Conservation (phyloP, 1,140 invertebrate genomes). For the Brachionus paranguensis region DNA sequence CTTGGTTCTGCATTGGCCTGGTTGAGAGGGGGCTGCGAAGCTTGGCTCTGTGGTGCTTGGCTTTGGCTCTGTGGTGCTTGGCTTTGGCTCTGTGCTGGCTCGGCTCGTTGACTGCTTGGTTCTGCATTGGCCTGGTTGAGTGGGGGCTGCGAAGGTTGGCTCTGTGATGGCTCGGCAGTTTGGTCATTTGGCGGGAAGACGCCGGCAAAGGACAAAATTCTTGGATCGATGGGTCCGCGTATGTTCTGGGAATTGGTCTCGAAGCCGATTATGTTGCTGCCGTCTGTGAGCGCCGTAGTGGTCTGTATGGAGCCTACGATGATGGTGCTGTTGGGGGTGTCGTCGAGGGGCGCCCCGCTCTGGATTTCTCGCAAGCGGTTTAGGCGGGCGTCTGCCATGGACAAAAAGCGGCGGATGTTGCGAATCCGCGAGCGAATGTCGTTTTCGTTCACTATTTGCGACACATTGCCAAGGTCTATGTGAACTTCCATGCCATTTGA, state of each 20-base stretch:
- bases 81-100: background rate
- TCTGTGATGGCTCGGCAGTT: background rate
- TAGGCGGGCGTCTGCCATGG: slow-evolving; percentile 47
- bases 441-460: slow-evolving; percentile 44
- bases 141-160: background rate
- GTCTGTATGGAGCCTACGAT: slow-evolving; percentile 36
- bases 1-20: background rate
- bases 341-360: slow-evolving; percentile 26
- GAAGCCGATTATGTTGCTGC: slow-evolving; percentile 4
- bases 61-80: background rate
- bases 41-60: background rate
- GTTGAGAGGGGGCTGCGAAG: background rate
- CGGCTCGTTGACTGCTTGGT: background rate
- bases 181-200: slow-evolving; percentile 9
- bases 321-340: slow-evolving; percentile 7
- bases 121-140: background rate
- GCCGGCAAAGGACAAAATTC: slow-evolving; percentile 1
- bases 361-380: slow-evolving; percentile 45
- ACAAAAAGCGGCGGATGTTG: slow-evolving; percentile 47
- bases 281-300: slow-evolving; percentile 24
- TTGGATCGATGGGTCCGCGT: background rate
- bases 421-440: slow-evolving; percentile 50
- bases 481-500: slow-evolving; percentile 55
- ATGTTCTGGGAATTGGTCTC: background rate
- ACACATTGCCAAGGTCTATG: slow-evolving; percentile 53